Percentiles rank a stretch among this genome's conserved stretches.
These are phyloP conservation scores for Cerastis rubricosa DNA, from an alignment of 2,888 invertebrate genomes.

Conservation along the genomic window DNA sequence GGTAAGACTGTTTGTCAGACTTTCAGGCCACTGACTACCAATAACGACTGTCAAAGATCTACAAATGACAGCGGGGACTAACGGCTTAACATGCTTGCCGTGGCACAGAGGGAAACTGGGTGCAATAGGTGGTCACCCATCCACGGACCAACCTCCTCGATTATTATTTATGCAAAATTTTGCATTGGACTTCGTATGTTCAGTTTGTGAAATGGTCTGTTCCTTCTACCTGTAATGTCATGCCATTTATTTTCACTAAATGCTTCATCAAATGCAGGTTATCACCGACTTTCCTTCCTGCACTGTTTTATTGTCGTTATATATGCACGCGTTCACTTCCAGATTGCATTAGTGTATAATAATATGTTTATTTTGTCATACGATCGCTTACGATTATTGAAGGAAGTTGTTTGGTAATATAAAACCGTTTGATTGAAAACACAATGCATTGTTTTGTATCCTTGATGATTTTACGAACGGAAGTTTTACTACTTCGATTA, in stretches of 20 bases:
- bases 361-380: conserved; percentile 45
- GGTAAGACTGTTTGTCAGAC: too few relatives aligned
- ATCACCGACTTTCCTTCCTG: conserved; percentile 59
- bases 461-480: conserved; percentile 28
- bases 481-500: conserved; percentile 16
- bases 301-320: conserved; percentile 45
- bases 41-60: too few relatives aligned
- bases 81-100: too few relatives aligned
- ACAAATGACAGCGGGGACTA: too few relatives aligned
- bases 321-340: conserved; percentile 55
- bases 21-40: too few relatives aligned
- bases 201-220: neutral
- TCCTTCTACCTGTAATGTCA: conserved; percentile 23
- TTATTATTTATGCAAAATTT: neutral
- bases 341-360: conserved; percentile 25
- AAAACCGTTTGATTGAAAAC: conserved; percentile 38
- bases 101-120: too few relatives aligned
- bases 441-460: conserved; percentile 29
- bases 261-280: conserved; percentile 32
- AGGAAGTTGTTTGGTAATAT: conserved; percentile 45
- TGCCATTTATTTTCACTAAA: conserved; percentile 16
- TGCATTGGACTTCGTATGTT: neutral
- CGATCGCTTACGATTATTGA: conserved; percentile 20
- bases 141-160: too few relatives aligned
- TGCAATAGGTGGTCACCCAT: too few relatives aligned